Base-by-base conservation (phyloP, 2,888 invertebrate species). In the Epinotia bilunana region DNA sequence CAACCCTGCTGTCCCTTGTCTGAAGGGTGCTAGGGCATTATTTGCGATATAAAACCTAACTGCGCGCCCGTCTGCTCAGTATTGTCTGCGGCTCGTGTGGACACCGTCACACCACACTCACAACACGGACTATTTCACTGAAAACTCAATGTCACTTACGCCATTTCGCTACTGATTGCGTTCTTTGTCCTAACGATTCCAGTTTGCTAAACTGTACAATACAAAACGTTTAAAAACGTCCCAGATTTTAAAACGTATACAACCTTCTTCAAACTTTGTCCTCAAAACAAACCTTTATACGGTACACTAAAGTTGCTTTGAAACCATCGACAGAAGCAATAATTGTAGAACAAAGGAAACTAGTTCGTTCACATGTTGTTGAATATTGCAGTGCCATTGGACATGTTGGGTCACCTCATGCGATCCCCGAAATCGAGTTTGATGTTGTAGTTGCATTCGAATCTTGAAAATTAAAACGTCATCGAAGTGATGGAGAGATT, bases 11-110 rank as follows among this genome's bases (percentile, higher is more conserved):
- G 57, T 16, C 20, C 28, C 20, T 18, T n/a, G 61, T 20, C 13
- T 61, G 9, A 11, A 62, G 43, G 55, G 58, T 58, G 69, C 33
- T 33, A 49, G 62, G 68, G 73, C 57, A 58, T 74, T 23, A 63
- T 58, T 69, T 46, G 70, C 33, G 64, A 64, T 53, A 70, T 74
- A 74, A 70, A 70, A 74, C 33, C 53, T 64, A 74, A 74, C 70
- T 64, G 70, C 64, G 23, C 63, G 46, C 43, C 68, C 53, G 64
- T 69, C 73, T 63, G 67, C 73, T 55, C 58, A 64, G 70, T 73
- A 65, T 63, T 64, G 58, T 69, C 64, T 74, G 74, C 53, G 28
- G 33, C 49, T 23, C 55, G 28, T 33, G 57, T 58, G 57, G 69
- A 69, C 67, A 49, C 49, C 61, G 39, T 67, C 23, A 67, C 57